Conservation (phyloP, 2,888 invertebrate species). For the Serrognathus titanus region DNA sequence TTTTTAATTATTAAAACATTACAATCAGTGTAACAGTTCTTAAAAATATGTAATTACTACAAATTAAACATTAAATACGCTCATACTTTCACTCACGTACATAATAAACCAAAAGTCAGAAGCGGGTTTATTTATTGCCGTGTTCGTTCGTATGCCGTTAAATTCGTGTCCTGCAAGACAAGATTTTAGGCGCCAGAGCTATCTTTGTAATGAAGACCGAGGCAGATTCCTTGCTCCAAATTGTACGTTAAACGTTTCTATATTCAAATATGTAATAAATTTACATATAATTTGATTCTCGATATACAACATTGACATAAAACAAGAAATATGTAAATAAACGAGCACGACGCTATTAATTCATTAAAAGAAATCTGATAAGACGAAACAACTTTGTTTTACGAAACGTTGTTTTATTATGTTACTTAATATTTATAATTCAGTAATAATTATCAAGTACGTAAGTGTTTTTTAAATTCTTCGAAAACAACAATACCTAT, state of each 20-base stretch:
- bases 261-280: conserved; percentile 1
- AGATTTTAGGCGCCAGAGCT: conserved; percentile 38
- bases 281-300: conserved; percentile 1
- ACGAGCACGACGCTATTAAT: background rate
- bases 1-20: no score
- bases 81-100: background rate
- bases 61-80: no score
- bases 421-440: conserved; percentile 1
- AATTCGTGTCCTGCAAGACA: conserved; percentile 33
- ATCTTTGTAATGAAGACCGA: conserved; percentile 38
- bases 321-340: background rate
- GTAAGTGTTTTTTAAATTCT: conserved; percentile 8
- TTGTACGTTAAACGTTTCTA: background rate
- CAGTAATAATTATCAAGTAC: conserved; percentile 2
- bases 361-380: conserved; percentile 2
- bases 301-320: background rate
- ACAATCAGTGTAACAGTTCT: no score
- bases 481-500: conserved; percentile 19
- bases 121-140: conserved; percentile 33
- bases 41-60: no score
- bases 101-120: conserved; percentile 23
- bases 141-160: conserved; percentile 35
- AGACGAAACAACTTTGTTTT: background rate
- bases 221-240: background rate
- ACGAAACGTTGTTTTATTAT: conserved; percentile 1